Base-by-base conservation (phyloP, 2,797 vertebrate species). In the Melanotaenia maccullochi region DNA sequence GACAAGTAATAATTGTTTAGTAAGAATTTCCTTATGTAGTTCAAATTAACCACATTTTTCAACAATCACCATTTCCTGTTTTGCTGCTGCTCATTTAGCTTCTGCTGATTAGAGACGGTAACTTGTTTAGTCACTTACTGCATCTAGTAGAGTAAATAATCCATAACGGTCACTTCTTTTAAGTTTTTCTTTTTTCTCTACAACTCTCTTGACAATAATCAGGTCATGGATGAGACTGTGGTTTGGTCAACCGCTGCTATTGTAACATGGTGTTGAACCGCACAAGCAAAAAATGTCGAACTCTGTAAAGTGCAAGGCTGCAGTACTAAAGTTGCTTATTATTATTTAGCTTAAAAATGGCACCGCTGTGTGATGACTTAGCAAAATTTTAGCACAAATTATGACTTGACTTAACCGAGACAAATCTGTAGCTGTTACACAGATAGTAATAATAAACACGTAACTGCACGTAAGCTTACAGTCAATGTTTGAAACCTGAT, bases 11-110 rank as follows among this genome's bases (percentile, higher is more conserved):
- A 52, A 59, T 18, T 49, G 24, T 13, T 78, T 47, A 60, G 30
- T 8, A 82, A 1, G 20, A 55, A 22, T 24, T n/a, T 9, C 24
- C 0, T 54, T 9, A 5, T 25, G 24, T 24, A 30, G 20, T 14
- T 62, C 0, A 18, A 25, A 62, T 20, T 33, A 28, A 28, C 13
- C 14, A 47, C 12, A 35, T 22, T 13, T 24, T 11, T 38, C 38
- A 63, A 22, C 32, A 57, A 40, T 18, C 3, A 28, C 3, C 38
- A 66, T 64, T 71, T 69, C 42, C 35, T n/a, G 56, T 11, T 64
- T 63, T 63, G 42, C 12, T 63, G 38, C 12, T 25, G 0, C 9
- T 35, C 7, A 28, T 65, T 36, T 20, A 52, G 2, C 56, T 35
- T 22, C 9, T 12, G 3, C 24, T 49, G 3, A 36, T 20, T 7